Conservation (phyloP, 2,888 invertebrate genomes). For the Volucella inflata region DNA sequence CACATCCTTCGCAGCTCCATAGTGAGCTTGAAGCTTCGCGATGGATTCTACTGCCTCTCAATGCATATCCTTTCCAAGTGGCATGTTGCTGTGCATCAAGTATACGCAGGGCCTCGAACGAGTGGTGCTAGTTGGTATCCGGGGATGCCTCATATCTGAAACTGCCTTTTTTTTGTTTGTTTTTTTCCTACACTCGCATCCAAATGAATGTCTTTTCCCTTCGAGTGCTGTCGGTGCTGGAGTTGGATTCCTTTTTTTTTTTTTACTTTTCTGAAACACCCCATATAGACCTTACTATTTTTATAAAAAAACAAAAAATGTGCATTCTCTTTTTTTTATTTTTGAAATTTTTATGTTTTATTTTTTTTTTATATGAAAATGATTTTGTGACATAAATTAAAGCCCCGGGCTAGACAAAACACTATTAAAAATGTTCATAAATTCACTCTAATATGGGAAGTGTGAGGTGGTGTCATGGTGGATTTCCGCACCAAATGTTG, state of each 20-base stretch:
- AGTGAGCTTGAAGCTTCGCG: neutral
- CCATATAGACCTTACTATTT: conserved; percentile 40
- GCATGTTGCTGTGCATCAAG: conserved; percentile 29
- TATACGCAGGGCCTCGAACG: conserved; percentile 53
- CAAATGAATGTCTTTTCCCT: conserved; percentile 75
- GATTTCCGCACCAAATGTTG: conserved; percentile 61
- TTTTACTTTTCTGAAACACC: conserved; percentile 47
- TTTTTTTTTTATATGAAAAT: conserved; percentile 75
- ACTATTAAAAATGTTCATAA: conserved; percentile 77
- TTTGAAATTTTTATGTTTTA: conserved; percentile 23
- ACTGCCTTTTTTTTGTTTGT: conserved; percentile 10
- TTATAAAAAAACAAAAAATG: conserved; percentile 8
- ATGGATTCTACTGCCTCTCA: conserved; percentile 40
- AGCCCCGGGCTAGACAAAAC: conserved; percentile 75
- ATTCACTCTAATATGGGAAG: conserved; percentile 74
- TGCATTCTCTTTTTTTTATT: conserved; percentile 30
- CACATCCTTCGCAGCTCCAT: conserved; percentile 33
- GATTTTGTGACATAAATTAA: conserved; percentile 77
- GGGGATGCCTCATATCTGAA: conserved; percentile 74
- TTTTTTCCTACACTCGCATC: conserved; percentile 73
- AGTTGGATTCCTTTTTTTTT: conserved; percentile 34
- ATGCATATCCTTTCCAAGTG: conserved; percentile 38
- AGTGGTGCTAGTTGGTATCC: conserved; percentile 52
- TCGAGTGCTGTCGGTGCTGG: conserved; percentile 58
- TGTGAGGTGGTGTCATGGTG: conserved; percentile 55